Base-by-base conservation (phyloP, 2,797 vertebrate genomes). In the Eulemur rubriventer region DNA sequence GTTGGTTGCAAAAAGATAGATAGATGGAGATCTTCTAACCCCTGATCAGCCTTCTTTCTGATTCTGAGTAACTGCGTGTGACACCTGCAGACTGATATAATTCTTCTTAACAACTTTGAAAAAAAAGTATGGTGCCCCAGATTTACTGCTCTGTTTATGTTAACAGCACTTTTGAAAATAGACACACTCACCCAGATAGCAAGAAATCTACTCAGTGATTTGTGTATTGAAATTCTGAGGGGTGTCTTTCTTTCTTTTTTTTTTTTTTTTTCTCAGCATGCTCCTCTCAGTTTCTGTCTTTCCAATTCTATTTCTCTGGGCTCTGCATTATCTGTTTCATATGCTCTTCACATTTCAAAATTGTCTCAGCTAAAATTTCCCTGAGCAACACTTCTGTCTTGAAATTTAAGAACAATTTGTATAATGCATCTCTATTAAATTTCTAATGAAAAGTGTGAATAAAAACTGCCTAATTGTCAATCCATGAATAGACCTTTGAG, bases 1-100 rank as follows among this genome's bases (percentile, higher is more conserved):
- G 98, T 90, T 98, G 98, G 96, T 96, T 98, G 94, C 97, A 97
- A 93, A 97, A 96, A 94, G 14, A 96, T 78, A 97, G 97, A 97
- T 92, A 97, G 97, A 97, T 88, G 96, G 97, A 98, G 98, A 92
- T 24, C 96, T n/a, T 26, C 94, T 38, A 92, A 97, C 95, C 97
- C 95, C 83, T 84, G 61, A 55, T 92, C 96, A 96, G 95, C 96
- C 98, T 95, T 96, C 98, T 97, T 98, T 98, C 98, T 98, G 95
- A 98, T 98, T 98, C 98, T 98, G 98, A 99, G 97, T 98, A 98
- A 98, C 91, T 95, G 96, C 38, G 91, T 91, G 97, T 94, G 98
- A 98, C 98, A 99, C 98, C 98, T 98, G 98, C 98, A 98, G 95
- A 35, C 89, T 78, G 85, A 78, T 82, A 96, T 35, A 81, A 94